Base-by-base conservation (phyloP, 2,888 invertebrate genomes). In the Elegia similella region DNA sequence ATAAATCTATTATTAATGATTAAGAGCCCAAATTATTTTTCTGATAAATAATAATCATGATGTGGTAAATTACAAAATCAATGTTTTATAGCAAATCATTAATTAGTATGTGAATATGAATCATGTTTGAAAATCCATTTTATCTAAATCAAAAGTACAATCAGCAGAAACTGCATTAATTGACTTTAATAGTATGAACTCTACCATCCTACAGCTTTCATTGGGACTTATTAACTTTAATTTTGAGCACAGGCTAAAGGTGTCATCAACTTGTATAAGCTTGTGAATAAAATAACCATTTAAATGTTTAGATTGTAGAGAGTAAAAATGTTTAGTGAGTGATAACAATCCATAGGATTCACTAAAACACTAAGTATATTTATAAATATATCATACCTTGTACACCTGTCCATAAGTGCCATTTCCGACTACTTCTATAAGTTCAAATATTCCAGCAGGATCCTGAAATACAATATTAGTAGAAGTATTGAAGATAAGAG, bases 341-440 rank as follows among this genome's bases (percentile, higher is more conserved):
- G 23, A 23, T 23, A 23, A 23, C 23, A 23, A 5, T 23, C 5
- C 23, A 23, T 3, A 5, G 23, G 23, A 23, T 23, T 23, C 29
- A 8, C 13, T 13, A 47, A 47, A 30, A 1, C 12, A 12, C 12
- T 38, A 15, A 17, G 58, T 61, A 55, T 17, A 54, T 44, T 46
- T 59, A 38, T 3, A 23, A 23, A 23, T 23, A 62, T 60, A 61
- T 78, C 78, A 69, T 86, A 98, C 98, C 96, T 99, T 99, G 91
- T 99, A 99, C 60, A 99, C 99, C 93, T 99, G 99, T 71, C 99
- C 99, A 92, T 99, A 99, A 57, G 99, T 99, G 81, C 99, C 99
- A 97, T 99, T 99, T 84, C 99, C 99, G 69, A 99, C 99, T 63
- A 99, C 99, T 95, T 99, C 99, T 82, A 99, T 99, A 65, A 99